Evolutionary conservation across 2,888 invertebrate genomes (phyloP).

Genomic region (Andrena flavipes): DNA sequence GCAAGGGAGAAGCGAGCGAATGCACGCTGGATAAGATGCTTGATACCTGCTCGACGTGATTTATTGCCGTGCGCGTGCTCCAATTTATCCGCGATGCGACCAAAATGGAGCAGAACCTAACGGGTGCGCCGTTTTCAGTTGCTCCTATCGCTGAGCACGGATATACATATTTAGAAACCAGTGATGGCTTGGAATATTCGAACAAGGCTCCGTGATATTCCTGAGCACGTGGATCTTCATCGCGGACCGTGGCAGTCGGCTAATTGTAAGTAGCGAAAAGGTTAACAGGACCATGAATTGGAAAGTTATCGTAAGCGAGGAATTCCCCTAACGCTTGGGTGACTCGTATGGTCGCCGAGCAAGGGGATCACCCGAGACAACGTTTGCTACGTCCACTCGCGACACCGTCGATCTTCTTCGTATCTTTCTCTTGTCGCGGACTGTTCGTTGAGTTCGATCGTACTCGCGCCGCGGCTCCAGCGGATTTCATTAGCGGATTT

Average conservation of each 20-base stretch:
- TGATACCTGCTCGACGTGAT: constrained; percentile 53
- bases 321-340: constrained; percentile 26
- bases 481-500: constrained; percentile 67
- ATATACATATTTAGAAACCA: no score
- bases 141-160: background rate
- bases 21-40: constrained; percentile 58
- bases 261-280: no score
- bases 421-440: constrained; percentile 3
- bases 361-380: constrained; percentile 24
- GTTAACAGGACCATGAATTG: background rate
- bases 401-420: constrained; percentile 2
- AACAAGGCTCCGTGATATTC: no score
- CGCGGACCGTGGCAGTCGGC: no score
- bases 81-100: constrained; percentile 52
- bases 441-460: constrained; percentile 24
- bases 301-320: constrained; percentile 2
- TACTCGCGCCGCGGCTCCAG: constrained; percentile 25
- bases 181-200: no score
- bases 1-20: constrained; percentile 54
- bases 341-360: constrained; percentile 35
- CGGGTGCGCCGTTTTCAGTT: background rate
- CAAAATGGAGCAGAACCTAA: constrained; percentile 18
- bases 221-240: no score
- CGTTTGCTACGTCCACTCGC: background rate
- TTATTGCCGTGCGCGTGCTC: constrained; percentile 55